phyloP scores from a whole-genome alignment of 2,113 vertebrate species.

The Siniperca knerii region DNA sequence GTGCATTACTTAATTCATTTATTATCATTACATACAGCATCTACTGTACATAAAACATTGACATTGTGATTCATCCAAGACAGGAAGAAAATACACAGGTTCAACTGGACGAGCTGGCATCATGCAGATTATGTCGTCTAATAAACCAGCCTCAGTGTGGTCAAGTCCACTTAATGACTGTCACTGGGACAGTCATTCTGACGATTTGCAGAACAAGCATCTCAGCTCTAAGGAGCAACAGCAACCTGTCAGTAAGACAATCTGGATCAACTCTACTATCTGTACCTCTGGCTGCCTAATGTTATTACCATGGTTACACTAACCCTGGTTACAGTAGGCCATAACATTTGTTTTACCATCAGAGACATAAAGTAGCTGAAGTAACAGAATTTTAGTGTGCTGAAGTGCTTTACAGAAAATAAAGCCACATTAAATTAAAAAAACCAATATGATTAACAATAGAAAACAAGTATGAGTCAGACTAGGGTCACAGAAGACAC shows the following conservation, averaged over 20 bases:
- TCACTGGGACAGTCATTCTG: neutral
- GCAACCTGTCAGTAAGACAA: neutral
- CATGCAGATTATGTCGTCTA: constrained; percentile 15
- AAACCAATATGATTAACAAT: constrained; percentile 40
- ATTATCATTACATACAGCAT: constrained; percentile 48
- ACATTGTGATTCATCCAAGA: neutral
- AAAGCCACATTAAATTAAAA: constrained; percentile 39
- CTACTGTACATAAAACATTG: constrained; percentile 18
- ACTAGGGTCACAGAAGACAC: constrained; percentile 4
- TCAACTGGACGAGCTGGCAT: neutral
- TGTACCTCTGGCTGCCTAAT: constrained; percentile 1
- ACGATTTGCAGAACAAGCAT: neutral
- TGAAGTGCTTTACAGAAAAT: constrained; percentile 33
- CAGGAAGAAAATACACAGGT: neutral
- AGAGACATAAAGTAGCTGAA: constrained; percentile 3
- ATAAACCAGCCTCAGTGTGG: constrained; percentile 1
- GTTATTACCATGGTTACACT: neutral
- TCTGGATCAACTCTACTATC: neutral
- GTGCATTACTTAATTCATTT: constrained; percentile 35
- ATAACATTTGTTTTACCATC: constrained; percentile 15
- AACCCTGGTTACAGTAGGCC: neutral
- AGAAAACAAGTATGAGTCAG: neutral
- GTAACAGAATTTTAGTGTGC: neutral
- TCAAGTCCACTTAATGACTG: neutral
- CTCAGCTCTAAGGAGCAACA: neutral